Evolutionary conservation across 1,140 invertebrate species (phyloP).

Genomic region (Wasmannia auropunctata): DNA sequence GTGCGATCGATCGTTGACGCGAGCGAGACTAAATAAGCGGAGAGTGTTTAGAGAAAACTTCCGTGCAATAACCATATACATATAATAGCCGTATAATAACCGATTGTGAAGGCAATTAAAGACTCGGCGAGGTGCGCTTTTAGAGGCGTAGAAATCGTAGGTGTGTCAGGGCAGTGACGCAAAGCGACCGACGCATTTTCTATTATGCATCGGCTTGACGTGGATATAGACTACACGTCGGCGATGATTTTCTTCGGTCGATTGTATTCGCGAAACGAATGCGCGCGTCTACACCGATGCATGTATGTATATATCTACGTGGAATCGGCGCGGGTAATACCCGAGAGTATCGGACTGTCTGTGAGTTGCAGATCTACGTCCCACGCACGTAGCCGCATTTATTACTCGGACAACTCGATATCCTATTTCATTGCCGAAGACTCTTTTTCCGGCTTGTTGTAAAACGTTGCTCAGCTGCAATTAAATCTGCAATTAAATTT

Average conservation of each 20-base stretch:
- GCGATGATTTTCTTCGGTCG: constrained; percentile 48
- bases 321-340: constrained; percentile 31
- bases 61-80: constrained; percentile 7
- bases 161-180: constrained; percentile 45
- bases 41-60: constrained; percentile 36
- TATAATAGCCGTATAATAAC: constrained; percentile 38
- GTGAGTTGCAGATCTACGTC: constrained; percentile 4
- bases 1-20: constrained; percentile 34
- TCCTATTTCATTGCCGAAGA: constrained; percentile 13
- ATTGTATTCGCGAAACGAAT: constrained; percentile 20
- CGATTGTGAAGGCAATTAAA: constrained; percentile 52
- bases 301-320: background rate
- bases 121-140: constrained; percentile 39
- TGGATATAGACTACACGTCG: constrained; percentile 30
- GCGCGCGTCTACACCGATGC: background rate
- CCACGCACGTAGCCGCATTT: constrained; percentile 11
- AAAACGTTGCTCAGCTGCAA: background rate
- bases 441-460: background rate
- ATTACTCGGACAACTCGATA: background rate
- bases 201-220: constrained; percentile 47
- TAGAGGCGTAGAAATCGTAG: constrained; percentile 51
- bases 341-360: background rate
- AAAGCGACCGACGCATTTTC: constrained; percentile 52
- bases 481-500: no score
- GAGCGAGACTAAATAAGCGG: constrained; percentile 33